Evolutionary conservation across 2,888 invertebrate species (phyloP).

Genomic region (Hemistola chrysoprasaria): DNA sequence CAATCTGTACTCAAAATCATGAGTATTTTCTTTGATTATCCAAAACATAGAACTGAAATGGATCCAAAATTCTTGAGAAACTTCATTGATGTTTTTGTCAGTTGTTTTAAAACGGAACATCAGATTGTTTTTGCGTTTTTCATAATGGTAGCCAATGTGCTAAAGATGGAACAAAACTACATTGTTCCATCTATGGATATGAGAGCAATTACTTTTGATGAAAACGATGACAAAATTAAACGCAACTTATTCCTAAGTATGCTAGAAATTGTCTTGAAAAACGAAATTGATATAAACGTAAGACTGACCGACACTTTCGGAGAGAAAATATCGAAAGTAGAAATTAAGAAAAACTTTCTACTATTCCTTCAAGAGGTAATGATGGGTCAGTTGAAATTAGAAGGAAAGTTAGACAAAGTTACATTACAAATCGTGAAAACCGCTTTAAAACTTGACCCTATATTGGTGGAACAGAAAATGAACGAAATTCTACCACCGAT

Average conservation of each 20-base stretch:
- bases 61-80: constrained; percentile 54
- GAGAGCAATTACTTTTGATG: constrained; percentile 47
- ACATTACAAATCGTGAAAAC: constrained; percentile 62
- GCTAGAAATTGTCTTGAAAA: constrained; percentile 52
- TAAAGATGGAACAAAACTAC: constrained; percentile 63
- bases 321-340: constrained; percentile 60
- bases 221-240: constrained; percentile 57
- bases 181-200: constrained; percentile 58
- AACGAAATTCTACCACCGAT: constrained; percentile 59
- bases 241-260: constrained; percentile 62
- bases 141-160: constrained; percentile 55
- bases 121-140: constrained; percentile 70
- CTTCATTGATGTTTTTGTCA: constrained; percentile 65
- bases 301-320: constrained; percentile 63
- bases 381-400: constrained; percentile 61
- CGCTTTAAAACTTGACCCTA: constrained; percentile 66
- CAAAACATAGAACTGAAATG: constrained; percentile 47
- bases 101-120: constrained; percentile 58
- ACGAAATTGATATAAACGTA: constrained; percentile 67
- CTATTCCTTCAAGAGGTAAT: constrained; percentile 62
- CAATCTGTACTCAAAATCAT: constrained; percentile 71
- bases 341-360: constrained; percentile 66
- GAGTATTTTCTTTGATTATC: constrained; percentile 62
- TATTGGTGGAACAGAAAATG: constrained; percentile 64
- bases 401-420: constrained; percentile 59